Evolutionary conservation across 2,888 invertebrate species (phyloP), one percentile per base, ranked within the genome.

Genomic region (Cybosia mesomella): DNA sequence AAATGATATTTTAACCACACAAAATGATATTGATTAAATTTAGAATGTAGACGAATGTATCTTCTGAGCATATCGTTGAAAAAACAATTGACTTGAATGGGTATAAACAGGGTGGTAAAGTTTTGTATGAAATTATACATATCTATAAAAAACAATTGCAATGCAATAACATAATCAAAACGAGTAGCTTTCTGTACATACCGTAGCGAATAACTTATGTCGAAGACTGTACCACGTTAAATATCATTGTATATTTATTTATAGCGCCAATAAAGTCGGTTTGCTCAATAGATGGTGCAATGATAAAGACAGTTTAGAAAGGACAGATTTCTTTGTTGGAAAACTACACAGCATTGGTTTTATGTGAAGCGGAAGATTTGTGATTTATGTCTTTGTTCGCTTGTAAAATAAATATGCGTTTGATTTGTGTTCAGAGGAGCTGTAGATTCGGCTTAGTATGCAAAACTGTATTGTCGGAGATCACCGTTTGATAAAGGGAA

Each of bases 161-260:
- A 21, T 54, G 5, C 2, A 28, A 54, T 8, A 13, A n/a, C 8
- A 18, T 3, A 32, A 54, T 36, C 53, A 62, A 24, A 63, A 54
- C 54, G 67, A 66, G 57, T 58, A 69, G 66, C 74, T 66, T 69
- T 67, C 58, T 69, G 68, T 73, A n/a, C n/a, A n/a, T n/a, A 69
- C 67, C 62, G 71, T 74, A 68, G 67, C 71, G 53, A 72, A 73
- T 63, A 70, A 66, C 55, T 71, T 73, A 60, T 72, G 71, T 62
- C 67, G 58, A 63, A 64, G 54, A 68, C 70, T 65, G 74, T 74
- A 72, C 70, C 61, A 65, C 32, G 73, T 72, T 68, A 64, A 69
- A 75, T 73, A 73, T 76, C 79, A 79, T 80, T 83, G 78, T 82
- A 73, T 77, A 80, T 80, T 84, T 83, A 4, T 85, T 84, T 84